Evolutionary conservation across 2,797 vertebrate genomes (phyloP).

Genomic region (Intellagama lesueurii): DNA sequence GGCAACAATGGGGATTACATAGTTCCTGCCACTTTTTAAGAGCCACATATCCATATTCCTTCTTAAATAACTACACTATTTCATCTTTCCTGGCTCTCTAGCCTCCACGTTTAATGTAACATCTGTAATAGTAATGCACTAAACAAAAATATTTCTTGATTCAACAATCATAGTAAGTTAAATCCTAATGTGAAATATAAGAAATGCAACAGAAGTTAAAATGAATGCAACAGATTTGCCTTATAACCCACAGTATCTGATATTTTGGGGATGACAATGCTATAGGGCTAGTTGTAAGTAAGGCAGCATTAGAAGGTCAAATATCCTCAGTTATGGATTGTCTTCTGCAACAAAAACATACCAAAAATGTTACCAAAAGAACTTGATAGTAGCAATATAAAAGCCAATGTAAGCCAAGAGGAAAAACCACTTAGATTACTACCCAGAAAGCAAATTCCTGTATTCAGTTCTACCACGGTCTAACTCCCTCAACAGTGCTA

Average conservation of each 20-base stretch:
- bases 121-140: not conserved
- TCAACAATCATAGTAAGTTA: not conserved
- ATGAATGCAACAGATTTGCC: not conserved
- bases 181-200: not conserved
- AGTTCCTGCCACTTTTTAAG: not conserved
- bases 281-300: too few species aligned
- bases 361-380: too few species aligned
- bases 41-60: not conserved
- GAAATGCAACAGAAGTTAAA: not conserved
- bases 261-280: not conserved
- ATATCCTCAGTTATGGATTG: not conserved
- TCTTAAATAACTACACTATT: not conserved
- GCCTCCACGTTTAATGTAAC: not conserved
- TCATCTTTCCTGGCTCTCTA: not conserved
- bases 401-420: too few species aligned
- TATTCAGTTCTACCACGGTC: not conserved
- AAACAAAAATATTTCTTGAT: not conserved
- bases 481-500: not conserved
- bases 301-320: not conserved
- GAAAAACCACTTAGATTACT: too few species aligned
- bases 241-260: not conserved
- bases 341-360: not conserved
- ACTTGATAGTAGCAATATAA: too few species aligned
- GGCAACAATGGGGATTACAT: not conserved
- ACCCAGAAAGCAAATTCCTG: not conserved